Conservation (phyloP, 2,888 invertebrate genomes). For the Drosophila rellima region DNA sequence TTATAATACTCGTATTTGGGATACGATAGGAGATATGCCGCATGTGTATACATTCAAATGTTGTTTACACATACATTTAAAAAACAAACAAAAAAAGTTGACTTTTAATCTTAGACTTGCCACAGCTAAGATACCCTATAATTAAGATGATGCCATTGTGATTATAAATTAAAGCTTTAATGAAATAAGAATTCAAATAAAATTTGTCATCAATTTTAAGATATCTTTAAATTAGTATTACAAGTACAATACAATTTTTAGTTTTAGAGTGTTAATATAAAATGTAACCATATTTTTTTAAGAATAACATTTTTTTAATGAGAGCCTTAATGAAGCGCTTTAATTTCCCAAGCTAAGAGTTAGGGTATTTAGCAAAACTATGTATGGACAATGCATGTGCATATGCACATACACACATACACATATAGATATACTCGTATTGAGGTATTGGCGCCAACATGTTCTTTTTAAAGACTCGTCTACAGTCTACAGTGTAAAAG, state of each 20-base stretch:
- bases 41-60: slow-evolving; percentile 61
- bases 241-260: too few species aligned
- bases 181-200: not conserved
- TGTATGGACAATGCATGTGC: slow-evolving; percentile 1
- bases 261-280: too few species aligned
- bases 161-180: not conserved
- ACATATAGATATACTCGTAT: slow-evolving; percentile 11
- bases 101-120: slow-evolving; percentile 16
- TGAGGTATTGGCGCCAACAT: slow-evolving; percentile 68
- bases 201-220: too few species aligned
- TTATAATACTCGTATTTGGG: slow-evolving; percentile 23
- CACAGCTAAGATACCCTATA: slow-evolving; percentile 32
- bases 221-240: too few species aligned
- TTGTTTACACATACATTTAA: slow-evolving; percentile 52
- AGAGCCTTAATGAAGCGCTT: not conserved
- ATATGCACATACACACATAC: not conserved
- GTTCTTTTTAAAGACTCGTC: slow-evolving; percentile 74
- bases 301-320: too few species aligned
- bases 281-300: too few species aligned
- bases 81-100: slow-evolving; percentile 33
- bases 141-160: not conserved
- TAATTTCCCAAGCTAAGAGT: not conserved
- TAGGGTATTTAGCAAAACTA: slow-evolving; percentile 7
- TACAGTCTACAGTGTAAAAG: slow-evolving; percentile 64
- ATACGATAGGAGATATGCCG: slow-evolving; percentile 33